Evolutionary conservation across 2,797 vertebrate genomes (phyloP), one percentile per base, ranked within the genome.

Genomic region (Myiotriccus ornatus): DNA sequence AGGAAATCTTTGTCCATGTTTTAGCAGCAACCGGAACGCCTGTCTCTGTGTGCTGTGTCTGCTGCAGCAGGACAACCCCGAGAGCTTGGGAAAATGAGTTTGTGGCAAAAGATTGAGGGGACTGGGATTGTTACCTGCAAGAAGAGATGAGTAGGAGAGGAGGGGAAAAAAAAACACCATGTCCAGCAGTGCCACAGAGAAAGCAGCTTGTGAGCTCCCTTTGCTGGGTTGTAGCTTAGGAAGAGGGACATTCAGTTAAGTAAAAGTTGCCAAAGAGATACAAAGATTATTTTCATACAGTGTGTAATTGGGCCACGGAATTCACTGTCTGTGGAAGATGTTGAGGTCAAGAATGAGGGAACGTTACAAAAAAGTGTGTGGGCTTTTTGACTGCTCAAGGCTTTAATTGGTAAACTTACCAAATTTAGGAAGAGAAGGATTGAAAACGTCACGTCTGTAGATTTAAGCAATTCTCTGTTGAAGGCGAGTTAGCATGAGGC

Each of bases 361-460:
- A 21, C 3, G 0, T 86, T 79, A 14, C 14, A 25, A 57, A 62
- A 69, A 84, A 83, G 7, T 5, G 3, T 50, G 35, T 32, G 64
- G 46, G 46, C 15, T 89, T 90, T 64, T 64, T 68, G 35, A 3
- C 22, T 83, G 49, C 46, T 73, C 56, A 74, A 43, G 60, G 32
- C 91, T 95, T 85, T 88, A 76, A 34, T 39, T 84, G 77, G 85
- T 78, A 27, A 87, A 85, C 19, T 63, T 74, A 43, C 43, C 71
- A 34, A 69, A 67, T 90, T 63, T 70, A 78, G 59, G 79, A 89
- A 87, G 43, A 63, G 43, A 25, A 69, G 43, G 35, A 19, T 23
- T 76, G 57, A 64, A 90, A 95, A 78, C 4, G 0, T 62, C n/a
- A 8, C 5, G 10, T 56, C 12, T 91, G 47, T 41, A 39, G 52